Evolutionary conservation across 1,140 invertebrate species (phyloP), one percentile per base, ranked within the genome.

Genomic region (Cecropterus lyciades): DNA sequence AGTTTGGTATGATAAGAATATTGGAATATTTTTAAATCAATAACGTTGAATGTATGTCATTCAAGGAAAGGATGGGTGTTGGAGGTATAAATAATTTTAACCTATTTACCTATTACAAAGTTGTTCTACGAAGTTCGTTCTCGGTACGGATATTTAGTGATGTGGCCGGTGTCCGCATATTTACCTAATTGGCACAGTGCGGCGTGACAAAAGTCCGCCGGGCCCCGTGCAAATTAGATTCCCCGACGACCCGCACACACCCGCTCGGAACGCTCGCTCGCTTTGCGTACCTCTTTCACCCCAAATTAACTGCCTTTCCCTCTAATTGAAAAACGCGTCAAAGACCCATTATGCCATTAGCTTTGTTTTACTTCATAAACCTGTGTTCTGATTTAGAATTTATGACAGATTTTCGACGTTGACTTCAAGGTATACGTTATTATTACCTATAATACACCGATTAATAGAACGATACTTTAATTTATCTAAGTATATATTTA

Each of bases 101-200:
- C 20, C 20, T 24, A 30, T 30, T 6, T n/a, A 43, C 40, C 37
- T 13, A 43, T 43, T 14, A 43, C 14, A 43, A 43, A 43, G 13
- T 43, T 11, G 40, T 43, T 27, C 55, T 15, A 27, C 6, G 13
- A 57, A 30, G 40, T 57, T 45, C 13, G 40, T 20, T 57, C 20
- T 43, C 48, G 43, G 64, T 27, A 14, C 33, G 55, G 62, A 63
- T 17, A 40, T 62, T 62, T 62, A 49, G 30, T 62, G 59, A 51
- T 51, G 63, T 62, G 56, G 59, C 57, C 67, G 53, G 53, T 79
- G 75, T 74, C 72, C 77, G 76, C 75, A 73, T 88, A 86, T 90
- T 90, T 89, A 85, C 81, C 77, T 89, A 91, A 89, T 89, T 89
- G 88, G 80, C 64, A 71, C 79, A 80, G 76, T 81, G 72, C 77